Evolutionary conservation across 2,797 vertebrate species (phyloP), one percentile per base, ranked within the genome.

Genomic region (Gila robusta): DNA sequence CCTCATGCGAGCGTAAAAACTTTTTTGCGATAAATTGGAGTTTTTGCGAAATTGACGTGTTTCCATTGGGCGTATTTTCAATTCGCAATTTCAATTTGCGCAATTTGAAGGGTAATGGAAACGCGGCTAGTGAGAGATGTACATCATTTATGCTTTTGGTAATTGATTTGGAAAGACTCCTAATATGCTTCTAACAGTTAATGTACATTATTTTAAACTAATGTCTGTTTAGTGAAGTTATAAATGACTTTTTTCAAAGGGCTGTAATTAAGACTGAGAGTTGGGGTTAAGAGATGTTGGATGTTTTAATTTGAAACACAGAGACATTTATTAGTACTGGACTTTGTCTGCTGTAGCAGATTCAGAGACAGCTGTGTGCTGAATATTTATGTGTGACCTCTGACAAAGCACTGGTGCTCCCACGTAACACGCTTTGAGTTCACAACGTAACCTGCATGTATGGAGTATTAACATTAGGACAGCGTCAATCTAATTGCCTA

Each of bases 321-420:
- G 32, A 69, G 79, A 52, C 21, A 59, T 82, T 82, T 59, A 62
- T 41, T 47, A 73, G 37, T 7, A 41, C 52, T 73, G 70, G 37
- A 73, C 52, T 73, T 82, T 73, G 70, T 82, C 79, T 71, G 17
- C 81, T 44, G 16, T 47, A 9, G 37, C 69, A 73, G 52, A 28
- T 82, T 44, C 6, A n/a, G 44, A 37, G 44, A 73, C 37, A 32
- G 54, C 81, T 69, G 79, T 0, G 4, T 54, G 64, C 64, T 70
- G 79, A 81, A 70, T 49, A 81, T 64, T 21, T 47, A 69, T 23
- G 32, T 73, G 37, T 70, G 32, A 62, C 52, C 37, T 23, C 81
- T 82, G 81, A 62, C 37, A 73, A 83, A 74, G 39, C 81, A 74
- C 67, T 39, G 11, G 10, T 35, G 39, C 71, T 59, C 37, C 6